Base-by-base conservation (phyloP, 2,113 vertebrate species). In the Pampusana beccarii region DNA sequence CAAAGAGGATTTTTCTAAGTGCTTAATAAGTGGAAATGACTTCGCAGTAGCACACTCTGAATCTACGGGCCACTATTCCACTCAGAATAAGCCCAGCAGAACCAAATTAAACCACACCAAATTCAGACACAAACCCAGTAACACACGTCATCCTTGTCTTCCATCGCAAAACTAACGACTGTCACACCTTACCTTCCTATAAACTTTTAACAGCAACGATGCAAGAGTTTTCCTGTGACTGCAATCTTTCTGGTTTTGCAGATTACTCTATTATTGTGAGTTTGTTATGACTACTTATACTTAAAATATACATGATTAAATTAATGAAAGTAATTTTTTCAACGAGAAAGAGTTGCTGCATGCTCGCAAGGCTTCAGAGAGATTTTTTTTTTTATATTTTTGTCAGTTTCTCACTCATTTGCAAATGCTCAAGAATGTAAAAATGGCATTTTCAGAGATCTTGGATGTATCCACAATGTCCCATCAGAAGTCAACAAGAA, bases 1-100 rank as follows among this genome's bases (percentile, higher is more conserved):
- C 94, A 98, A 98, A 98, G 98, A 94, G 98, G 95, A 97, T 98
- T 97, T 96, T 94, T 87, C 92, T 15, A 71, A 97, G 82, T 92
- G 92, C 93, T 97, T 93, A 96, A 56, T 93, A 94, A 93, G 92
- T 94, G 90, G 93, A 96, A 97, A 97, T 95, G 88, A 96, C 74
- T 97, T 93, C 94, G 92, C 95, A 71, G 88, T 46, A 86, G 71
- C 82, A 13, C 44, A 42, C 92, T 65, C 62, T 2, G 93, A 92
- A 88, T 60, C 46, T 66, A 46, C 9, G 17, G 91, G 80, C 57
- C 95, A 29, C 71, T 56, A 20, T 34, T 80, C 61, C 80, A 33
- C 80, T 73, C 61, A 64, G 74, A 88, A 90, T 85, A 28, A 20
- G 26, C 28, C 60, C 66, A 24, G 23, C 2, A 46, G 23, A 71